Base-by-base conservation (phyloP, 2,888 invertebrate species). In the Parnassius smintheus region DNA sequence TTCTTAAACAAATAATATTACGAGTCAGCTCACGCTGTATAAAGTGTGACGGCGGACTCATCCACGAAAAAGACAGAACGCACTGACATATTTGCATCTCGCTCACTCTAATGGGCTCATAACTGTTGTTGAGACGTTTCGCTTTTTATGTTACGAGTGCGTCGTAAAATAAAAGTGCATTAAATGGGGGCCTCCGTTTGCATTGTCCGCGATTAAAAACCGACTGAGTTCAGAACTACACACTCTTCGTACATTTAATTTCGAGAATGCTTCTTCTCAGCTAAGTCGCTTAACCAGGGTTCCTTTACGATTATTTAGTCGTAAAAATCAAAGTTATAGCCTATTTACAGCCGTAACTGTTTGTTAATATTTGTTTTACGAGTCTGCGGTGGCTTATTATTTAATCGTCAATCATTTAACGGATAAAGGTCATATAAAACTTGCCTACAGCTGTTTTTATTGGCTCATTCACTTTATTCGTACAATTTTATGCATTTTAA, bases 251-350 rank as follows among this genome's bases (percentile, higher is more conserved):
- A 41, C 22, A 63, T 52, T 55, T 56, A 45, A 64, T 68, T 73
- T 66, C 66, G 71, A 69, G 66, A 65, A 66, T 68, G 65, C 71
- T 68, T 66, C 76, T 68, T 77, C 76, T 72, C 72, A 81, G 86
- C 75, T 78, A 70, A 72, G 86, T 70, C 81, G 82, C 72, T 63
- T 82, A 78, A 75, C 73, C 85, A 78, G 85, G 88, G 88, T 86
- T 89, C 91, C 86, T 92, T 92, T 92, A 92, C 92, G 92, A 92
- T 92, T 92, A 92, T 92, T 92, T 92, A 92, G 92, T 92, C 91
- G 91, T 92, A 92, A 92, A 92, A 92, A 92, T 92, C 92, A 92
- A 92, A 92, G 92, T 92, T 91, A 92, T 91, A 87, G 92, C 84
- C 91, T 91, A 91, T 92, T 92, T 91, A 90, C 90, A 88, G 76